phyloP scores from a whole-genome alignment of 2,113 vertebrate genomes.

The Strigops habroptila region DNA sequence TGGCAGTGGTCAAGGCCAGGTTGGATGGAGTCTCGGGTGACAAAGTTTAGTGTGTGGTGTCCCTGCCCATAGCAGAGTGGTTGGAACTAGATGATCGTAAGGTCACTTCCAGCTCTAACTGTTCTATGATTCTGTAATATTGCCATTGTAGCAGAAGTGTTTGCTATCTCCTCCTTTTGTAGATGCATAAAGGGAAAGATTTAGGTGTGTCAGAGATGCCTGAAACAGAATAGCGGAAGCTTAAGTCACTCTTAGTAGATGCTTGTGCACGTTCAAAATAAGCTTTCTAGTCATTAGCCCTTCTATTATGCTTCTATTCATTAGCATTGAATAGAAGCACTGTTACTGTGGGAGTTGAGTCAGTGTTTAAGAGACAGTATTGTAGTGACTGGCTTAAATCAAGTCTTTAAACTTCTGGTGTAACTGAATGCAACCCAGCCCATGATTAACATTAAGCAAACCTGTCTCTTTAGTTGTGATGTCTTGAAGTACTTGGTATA shows the following conservation, averaged over 20 bases:
- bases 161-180: not conserved
- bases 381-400: not conserved
- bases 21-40: not conserved
- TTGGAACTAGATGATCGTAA: not conserved
- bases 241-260: not conserved
- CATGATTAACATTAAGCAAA: not conserved
- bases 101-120: not conserved
- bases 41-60: not conserved
- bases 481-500: not conserved
- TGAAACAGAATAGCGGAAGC: not conserved
- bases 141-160: not conserved
- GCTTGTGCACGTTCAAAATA: not conserved
- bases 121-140: not conserved
- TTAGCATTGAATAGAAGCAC: fast-evolving
- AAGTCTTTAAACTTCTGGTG: not conserved
- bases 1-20: not conserved
- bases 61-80: not conserved
- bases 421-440: not conserved
- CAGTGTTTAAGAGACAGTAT: not conserved
- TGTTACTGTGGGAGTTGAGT: not conserved
- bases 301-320: not conserved
- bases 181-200: not conserved
- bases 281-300: not conserved
- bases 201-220: not conserved
- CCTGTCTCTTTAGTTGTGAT: not conserved